Base-by-base conservation (phyloP, 2,888 invertebrate species). In the Eupithecia tripunctaria region DNA sequence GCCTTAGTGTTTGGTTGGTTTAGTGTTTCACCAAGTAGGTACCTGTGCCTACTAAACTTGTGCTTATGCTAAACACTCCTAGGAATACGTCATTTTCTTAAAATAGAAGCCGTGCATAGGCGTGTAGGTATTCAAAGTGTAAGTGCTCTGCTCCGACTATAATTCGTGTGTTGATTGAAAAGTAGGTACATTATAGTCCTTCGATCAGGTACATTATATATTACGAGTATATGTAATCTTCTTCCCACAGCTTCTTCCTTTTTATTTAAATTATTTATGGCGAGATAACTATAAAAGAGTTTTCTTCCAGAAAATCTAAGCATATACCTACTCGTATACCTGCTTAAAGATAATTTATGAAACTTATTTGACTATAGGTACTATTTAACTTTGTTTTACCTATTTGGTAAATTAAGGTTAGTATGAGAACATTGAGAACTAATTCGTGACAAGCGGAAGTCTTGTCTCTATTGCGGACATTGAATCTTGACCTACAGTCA, bases 1-100 rank as follows among this genome's bases (percentile, higher is more conserved):
- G 75, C 71, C 64, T 67, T 71, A 78, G 71, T 71, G 69, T 67
- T 65, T 41, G 68, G 27, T 62, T 59, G n/a, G 64, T 64, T 36
- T 29, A 60, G 60, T 59, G 27, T 2, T 60, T 29, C n/a, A 51
- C 47, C 2, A 51, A 51, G 21, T 18, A 43, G 43, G 43, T 51
- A 51, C 21, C 47, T 1, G 18, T 43, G 7, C 18, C 7, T 43
- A 51, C 8, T 51, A 51, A 51, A 21, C 47, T 21, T 10, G 21
- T 10, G 21, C 29, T 18, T 59, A 29, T 29, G 7, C 18, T 29
- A 18, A 29, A 27, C 29, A 29, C 18, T 7, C 60, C 18, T 18
- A 29, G 15, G 29, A 59, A 18, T 15, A 72, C 70, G 60, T 75
- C 74, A 76, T 73, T 72, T n/a, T 70, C 60, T 67, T 38, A 68